Base-by-base conservation (phyloP, 2,113 vertebrate genomes). In the Marmota monax region DNA sequence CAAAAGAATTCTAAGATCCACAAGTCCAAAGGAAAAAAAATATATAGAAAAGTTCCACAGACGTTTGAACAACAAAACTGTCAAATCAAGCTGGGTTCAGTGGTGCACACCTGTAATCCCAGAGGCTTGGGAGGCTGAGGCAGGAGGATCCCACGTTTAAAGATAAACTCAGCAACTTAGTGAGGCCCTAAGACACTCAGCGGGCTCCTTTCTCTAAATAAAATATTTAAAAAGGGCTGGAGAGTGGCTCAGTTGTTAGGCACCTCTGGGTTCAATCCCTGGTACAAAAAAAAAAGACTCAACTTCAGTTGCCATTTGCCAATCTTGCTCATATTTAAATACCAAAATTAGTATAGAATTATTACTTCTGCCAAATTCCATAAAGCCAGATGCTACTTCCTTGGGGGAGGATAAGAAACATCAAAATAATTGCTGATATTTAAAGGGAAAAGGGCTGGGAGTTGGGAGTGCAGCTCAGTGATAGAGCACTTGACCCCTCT, bases 1-100 rank as follows among this genome's bases (percentile, higher is more conserved):
- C 39, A 77, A 94, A 90, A 70, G 27, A 96, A 92, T 74, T 87
- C 48, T 79, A 74, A 74, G 20, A 69, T 69, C 34, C 90, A 88
- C 12, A 20, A 79, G 12, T 82, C 77, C 32, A 80, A 85, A 96
- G 48, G n/a, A 69, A 76, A n/a, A 96, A 90, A 61, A 53, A 69
- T 80, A 10, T n/a, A 42, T 39, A 72, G 25, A 86, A 77, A 93
- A 77, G 12, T 34, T 12, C 53, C 22, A 82, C 20, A 80, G 53
- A 77, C 72, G 10, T n/a, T 56, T 80, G 63, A 83, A 78, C 18
- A 88, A 65, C 25, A 87, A 87, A 87, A 78, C 16, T 76, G 8
- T 76, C 56, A 63, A 56, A 53, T 67, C 37, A 37, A 22, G 27
- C n/a, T 23, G 20, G 20, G 56, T 3, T 2, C 20, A 58, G 56